phyloP scores from a whole-genome alignment of 2,797 vertebrate species.

The Glossophaga mutica region DNA sequence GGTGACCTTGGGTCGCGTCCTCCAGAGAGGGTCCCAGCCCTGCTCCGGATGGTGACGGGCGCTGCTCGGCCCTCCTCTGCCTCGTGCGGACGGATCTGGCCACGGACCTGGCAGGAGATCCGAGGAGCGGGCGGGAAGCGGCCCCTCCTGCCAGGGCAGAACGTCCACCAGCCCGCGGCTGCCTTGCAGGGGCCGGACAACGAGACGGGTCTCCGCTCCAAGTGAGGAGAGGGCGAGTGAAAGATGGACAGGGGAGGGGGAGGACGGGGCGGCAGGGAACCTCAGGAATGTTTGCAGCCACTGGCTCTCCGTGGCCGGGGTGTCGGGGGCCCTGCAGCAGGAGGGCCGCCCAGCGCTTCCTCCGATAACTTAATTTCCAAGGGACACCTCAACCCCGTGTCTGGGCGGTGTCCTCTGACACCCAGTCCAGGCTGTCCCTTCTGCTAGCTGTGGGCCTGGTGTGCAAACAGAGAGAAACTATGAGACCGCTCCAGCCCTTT shows the following conservation, averaged over 20 bases:
- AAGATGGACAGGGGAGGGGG: background rate
- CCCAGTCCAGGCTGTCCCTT: background rate
- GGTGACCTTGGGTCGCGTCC: background rate
- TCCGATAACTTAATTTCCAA: background rate
- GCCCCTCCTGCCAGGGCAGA: slow-evolving; percentile 25
- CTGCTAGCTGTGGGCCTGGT: background rate
- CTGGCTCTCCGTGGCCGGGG: background rate
- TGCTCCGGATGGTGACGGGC: background rate
- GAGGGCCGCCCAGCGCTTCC: background rate
- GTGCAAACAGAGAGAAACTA: background rate
- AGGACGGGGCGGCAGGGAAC: background rate
- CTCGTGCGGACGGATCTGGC: background rate
- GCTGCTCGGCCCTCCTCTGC: background rate
- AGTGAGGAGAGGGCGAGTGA: background rate
- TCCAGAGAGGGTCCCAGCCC: background rate
- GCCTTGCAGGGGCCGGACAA: background rate
- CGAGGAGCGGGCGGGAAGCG: background rate
- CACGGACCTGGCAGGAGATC: background rate
- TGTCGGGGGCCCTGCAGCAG: background rate
- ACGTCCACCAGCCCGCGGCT: background rate
- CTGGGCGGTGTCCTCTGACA: background rate
- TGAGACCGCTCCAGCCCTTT: background rate
- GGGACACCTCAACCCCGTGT: background rate
- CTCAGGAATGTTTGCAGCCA: background rate
- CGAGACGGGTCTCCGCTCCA: background rate